Conservation (phyloP, 2,113 vertebrate species). For the Aptenodytes patagonicus region DNA sequence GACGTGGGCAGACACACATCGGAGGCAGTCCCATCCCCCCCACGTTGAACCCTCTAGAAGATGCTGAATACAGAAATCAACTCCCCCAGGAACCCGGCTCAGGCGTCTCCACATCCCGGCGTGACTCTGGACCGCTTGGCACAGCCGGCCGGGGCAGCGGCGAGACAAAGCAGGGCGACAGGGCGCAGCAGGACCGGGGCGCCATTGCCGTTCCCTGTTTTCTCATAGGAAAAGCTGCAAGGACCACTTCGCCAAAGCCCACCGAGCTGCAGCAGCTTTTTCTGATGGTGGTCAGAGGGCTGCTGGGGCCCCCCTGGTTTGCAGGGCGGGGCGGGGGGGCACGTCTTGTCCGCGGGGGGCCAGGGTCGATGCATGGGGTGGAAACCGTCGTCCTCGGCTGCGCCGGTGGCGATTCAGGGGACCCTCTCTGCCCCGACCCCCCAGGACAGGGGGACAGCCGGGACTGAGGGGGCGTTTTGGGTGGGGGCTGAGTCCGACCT, state of each 20-base stretch:
- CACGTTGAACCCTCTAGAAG: neutral
- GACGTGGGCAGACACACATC: accelerated
- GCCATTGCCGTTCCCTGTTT: accelerated
- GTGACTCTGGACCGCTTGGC: accelerated
- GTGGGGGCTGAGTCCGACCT: accelerated
- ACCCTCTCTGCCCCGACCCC: accelerated
- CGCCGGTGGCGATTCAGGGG: accelerated
- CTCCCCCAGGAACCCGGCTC: accelerated
- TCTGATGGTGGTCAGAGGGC: accelerated
- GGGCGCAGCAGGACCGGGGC: accelerated
- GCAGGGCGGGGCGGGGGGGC: too few relatives aligned
- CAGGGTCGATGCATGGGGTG: accelerated
- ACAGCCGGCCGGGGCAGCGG: accelerated
- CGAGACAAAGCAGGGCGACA: accelerated
- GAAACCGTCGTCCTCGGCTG: accelerated
- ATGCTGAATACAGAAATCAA: neutral
- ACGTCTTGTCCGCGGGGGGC: accelerated
- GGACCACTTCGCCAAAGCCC: neutral
- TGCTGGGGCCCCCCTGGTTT: neutral
- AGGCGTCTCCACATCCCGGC: accelerated
- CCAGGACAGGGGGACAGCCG: accelerated
- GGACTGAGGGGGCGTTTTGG: accelerated
- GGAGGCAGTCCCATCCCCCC: neutral
- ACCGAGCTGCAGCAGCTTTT: accelerated
- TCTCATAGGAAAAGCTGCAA: accelerated